Base-by-base conservation (phyloP, 2,888 invertebrate genomes). In the Agrilus cyanescens region DNA sequence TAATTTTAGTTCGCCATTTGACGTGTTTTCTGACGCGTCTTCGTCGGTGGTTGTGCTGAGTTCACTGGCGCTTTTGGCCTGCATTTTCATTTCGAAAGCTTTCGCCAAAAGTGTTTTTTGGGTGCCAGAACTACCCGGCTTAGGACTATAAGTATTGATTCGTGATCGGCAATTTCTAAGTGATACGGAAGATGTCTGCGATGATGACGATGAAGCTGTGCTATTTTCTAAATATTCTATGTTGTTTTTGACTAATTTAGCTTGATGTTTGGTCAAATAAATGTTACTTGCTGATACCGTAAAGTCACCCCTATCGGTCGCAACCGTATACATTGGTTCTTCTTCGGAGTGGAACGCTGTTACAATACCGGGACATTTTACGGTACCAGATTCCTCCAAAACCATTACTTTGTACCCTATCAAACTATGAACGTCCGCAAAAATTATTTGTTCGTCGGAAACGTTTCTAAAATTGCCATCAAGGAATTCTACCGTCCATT, bases 401-500 rank as follows among this genome's bases (percentile, higher is more conserved):
- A 74, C 74, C 52, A 74, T 73, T 34, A 75, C 71, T 0, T 70
- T 71, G 50, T 74, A 72, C 1, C 74, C 74, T 48, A 69, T 64
- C 40, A 75, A 52, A 1, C 73, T 73, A 53, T 74, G 58, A 16
- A 52, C 48, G 31, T 52, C 52, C n/a, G 49, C n/a, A 67, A 67
- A 49, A 43, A 79, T 74, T 39, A 80, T 73, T 45, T 76, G 77
- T 42, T 79, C 78, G 50, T 75, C 75, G 41, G 75, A 59, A 33
- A 79, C 59, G 2, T 70, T 63, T 54, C 78, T 78, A 13, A 64
- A 70, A 36, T 75, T 73, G 0, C 77, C 78, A 54, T 80, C 80
- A 40, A 78, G 76, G 50, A 80, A 80, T 58, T 74, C 63, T 30
- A 81, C 75, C 49, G 73, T 64, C 60, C 75, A 80, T 53, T 79